A percentile compares a stretch with the other conserved stretches of the same genome.
Conservation (phyloP, 2,888 invertebrate species). For the Cheilosia vernalis region DNA sequence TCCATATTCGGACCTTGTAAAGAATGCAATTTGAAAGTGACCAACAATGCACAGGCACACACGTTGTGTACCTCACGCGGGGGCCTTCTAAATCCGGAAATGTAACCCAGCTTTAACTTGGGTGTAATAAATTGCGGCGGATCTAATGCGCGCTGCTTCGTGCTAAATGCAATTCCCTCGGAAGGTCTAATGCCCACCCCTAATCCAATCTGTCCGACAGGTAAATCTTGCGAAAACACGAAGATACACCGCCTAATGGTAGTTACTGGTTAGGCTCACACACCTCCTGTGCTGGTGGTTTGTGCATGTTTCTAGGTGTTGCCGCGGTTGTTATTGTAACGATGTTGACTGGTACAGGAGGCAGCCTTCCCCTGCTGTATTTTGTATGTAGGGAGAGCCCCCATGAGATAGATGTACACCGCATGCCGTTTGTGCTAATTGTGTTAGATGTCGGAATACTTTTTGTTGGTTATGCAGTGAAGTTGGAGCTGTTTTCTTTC, state of each 20-base stretch:
- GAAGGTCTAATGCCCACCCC: slow-evolving; percentile 42
- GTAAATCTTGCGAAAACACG: slow-evolving; percentile 43
- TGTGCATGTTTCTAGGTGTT: slow-evolving; percentile 46
- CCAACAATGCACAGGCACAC: slow-evolving; percentile 34
- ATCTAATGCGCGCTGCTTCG: slow-evolving; percentile 49
- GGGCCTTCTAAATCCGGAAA: slow-evolving; percentile 41
- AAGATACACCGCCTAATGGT: slow-evolving; percentile 29
- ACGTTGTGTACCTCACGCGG: background rate
- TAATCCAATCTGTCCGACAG: slow-evolving; percentile 55
- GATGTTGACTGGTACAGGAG: background rate
- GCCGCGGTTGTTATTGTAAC: slow-evolving; percentile 22
- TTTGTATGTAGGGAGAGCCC: background rate
- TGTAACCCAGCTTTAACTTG: slow-evolving; percentile 17
- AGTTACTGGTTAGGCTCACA: slow-evolving; percentile 6
- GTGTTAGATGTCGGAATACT: background rate
- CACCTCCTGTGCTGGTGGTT: background rate
- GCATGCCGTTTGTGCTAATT: slow-evolving; percentile 56
- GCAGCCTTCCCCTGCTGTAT: slow-evolving; percentile 40
- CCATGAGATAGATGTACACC: slow-evolving; percentile 12
- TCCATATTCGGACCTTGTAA: slow-evolving; percentile 9
- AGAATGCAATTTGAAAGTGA: slow-evolving; percentile 64
- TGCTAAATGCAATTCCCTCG: slow-evolving; percentile 41
- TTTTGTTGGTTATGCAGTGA: too few species aligned
- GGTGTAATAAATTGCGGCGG: slow-evolving; percentile 60
- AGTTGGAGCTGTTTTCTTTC: too few species aligned